Evolutionary conservation across 2,113 vertebrate genomes (phyloP).

Genomic region (Merops nubicus): DNA sequence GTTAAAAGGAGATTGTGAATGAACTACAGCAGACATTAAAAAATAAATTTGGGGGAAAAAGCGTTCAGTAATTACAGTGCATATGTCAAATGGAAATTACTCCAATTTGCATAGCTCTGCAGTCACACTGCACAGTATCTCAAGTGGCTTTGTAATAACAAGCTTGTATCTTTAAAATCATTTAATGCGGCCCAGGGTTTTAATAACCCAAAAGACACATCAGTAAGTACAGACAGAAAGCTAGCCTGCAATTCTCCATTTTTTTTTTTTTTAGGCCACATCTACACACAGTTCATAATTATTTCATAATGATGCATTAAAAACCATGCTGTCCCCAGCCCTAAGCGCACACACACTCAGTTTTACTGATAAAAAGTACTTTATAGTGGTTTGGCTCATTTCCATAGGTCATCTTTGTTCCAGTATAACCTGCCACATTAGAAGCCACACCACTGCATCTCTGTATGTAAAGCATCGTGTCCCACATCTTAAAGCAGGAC

Average conservation of each 20-base stretch:
- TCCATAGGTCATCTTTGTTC: background rate
- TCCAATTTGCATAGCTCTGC: conserved; percentile 18
- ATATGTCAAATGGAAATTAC: conserved; percentile 60
- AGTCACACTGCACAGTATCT: background rate
- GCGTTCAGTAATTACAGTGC: conserved; percentile 33
- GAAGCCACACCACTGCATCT: background rate
- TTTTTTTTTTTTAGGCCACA: background rate
- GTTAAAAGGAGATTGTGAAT: conserved; percentile 53
- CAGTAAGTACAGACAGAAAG: background rate
- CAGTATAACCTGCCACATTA: background rate
- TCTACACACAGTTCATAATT: background rate
- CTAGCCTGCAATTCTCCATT: background rate
- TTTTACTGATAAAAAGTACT: background rate
- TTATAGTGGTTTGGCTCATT: background rate
- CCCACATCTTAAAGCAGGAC: background rate
- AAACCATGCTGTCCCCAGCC: background rate
- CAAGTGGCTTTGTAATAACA: conserved; percentile 9
- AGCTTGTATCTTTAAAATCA: background rate
- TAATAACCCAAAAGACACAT: conserved; percentile 3
- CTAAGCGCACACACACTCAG: background rate
- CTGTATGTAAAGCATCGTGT: background rate
- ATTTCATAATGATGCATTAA: background rate
- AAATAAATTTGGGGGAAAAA: conserved; percentile 30
- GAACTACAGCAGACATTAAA: conserved; percentile 42
- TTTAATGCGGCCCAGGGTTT: conserved; percentile 14